Conservation (phyloP, 2,113 vertebrate species). For the Hemiprocne comata region DNA sequence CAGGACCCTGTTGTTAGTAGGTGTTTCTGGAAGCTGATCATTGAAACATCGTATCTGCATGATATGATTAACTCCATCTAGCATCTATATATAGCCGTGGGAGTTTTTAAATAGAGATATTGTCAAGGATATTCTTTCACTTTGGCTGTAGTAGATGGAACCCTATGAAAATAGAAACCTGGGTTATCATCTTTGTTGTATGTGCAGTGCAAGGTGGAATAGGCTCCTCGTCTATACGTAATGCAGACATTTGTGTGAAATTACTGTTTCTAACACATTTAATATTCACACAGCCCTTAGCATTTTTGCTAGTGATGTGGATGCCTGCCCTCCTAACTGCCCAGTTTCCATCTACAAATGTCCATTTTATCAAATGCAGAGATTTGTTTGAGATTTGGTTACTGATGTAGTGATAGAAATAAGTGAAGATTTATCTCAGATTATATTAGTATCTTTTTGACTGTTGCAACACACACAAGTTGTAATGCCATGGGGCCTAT, state of each 20-base stretch:
- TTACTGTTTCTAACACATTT: neutral
- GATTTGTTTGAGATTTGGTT: neutral
- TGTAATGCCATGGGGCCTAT: neutral
- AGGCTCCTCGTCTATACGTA: neutral
- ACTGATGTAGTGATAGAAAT: neutral
- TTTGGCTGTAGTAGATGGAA: neutral
- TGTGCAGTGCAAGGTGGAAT: neutral
- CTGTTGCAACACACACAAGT: neutral
- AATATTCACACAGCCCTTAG: neutral
- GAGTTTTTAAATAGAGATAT: neutral
- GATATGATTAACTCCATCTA: neutral
- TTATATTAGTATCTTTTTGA: neutral
- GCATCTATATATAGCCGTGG: neutral
- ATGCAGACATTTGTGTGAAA: neutral
- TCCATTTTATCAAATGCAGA: neutral
- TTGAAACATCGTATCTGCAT: neutral
- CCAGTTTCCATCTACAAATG: neutral
- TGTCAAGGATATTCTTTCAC: neutral
- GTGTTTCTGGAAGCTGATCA: conserved; percentile 25
- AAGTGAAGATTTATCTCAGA: neutral
- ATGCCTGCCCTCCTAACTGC: neutral
- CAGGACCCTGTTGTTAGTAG: neutral
- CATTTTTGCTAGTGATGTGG: neutral
- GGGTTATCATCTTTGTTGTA: neutral
- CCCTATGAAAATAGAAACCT: neutral